Percentiles rank a stretch among this genome's conserved stretches.
Evolutionary conservation across 2,888 invertebrate genomes (phyloP).

Genomic region (Cephalotes varians): DNA sequence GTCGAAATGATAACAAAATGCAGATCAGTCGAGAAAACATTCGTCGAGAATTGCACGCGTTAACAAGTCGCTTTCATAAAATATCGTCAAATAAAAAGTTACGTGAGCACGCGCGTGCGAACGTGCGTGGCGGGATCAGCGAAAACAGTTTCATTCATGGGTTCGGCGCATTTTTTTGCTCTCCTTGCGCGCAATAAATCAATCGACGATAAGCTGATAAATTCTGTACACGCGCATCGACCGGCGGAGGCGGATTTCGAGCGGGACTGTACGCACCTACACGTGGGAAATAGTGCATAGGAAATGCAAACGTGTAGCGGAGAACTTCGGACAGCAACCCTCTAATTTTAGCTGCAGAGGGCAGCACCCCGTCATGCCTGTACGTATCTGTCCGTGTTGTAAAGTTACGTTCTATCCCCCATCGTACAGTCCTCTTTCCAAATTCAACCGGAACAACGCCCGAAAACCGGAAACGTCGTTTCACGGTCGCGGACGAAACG

Average conservation of each 20-base stretch:
- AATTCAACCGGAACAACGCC: constrained; percentile 74
- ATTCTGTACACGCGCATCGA: constrained; percentile 53
- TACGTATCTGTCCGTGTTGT: constrained; percentile 76
- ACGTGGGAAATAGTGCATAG: constrained; percentile 81
- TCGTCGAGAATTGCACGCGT: constrained; percentile 58
- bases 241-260: constrained; percentile 50
- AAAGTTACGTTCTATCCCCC: constrained; percentile 76
- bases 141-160: constrained; percentile 72
- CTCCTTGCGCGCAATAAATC: constrained; percentile 57
- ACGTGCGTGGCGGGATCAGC: constrained; percentile 48
- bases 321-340: constrained; percentile 81
- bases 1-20: constrained; percentile 20
- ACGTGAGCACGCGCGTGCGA: constrained; percentile 12
- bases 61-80: constrained; percentile 72
- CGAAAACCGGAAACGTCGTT: constrained; percentile 56
- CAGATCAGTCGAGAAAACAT: constrained; percentile 32
- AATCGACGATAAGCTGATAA: constrained; percentile 67
- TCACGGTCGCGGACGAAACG: constrained; percentile 32
- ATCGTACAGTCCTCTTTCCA: constrained; percentile 74
- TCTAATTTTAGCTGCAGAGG: constrained; percentile 81
- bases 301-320: constrained; percentile 81
- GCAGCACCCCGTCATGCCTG: constrained; percentile 79
- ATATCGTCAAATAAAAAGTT: constrained; percentile 64
- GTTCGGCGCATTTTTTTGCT: constrained; percentile 68
- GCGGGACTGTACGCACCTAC: constrained; percentile 76